Evolutionary conservation across 2,113 vertebrate species (phyloP), one percentile per base, ranked within the genome.

Genomic region (Varanus komodoensis): DNA sequence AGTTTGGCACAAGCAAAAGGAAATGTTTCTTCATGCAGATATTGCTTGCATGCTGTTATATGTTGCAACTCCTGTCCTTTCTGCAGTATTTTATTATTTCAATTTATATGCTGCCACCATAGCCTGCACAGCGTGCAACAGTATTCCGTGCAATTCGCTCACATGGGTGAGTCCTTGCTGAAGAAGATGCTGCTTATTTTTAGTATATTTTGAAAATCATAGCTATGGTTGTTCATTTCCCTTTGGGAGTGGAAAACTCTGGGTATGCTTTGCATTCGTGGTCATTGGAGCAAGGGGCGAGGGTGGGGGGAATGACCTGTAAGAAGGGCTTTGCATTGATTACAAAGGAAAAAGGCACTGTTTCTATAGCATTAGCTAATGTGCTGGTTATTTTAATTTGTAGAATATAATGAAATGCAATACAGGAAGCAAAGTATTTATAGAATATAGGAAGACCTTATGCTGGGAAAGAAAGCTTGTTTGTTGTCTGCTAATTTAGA

Each of bases 391-490:
- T 88, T 88, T 80, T 73, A 71, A 57, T 81, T 69, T 88, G 64
- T 54, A 23, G 44, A 74, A 64, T 89, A 67, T 52, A 87, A n/a
- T 73, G 84, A 89, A 89, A 91, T 91, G 11, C 1, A 12, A 0
- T 38, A 8, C 8, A 88, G 50, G 91, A 57, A 92, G 87, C 38
- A n/a, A 86, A 91, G 8, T 0, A 0, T 27, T 89, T 48, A 1
- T 0, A n/a, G 17, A 4, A 1, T 6, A 1, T 86, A 92, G 61
- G 86, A 77, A 87, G 68, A 52, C 11, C 3, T 73, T 71, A 80
- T 91, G 67, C 34, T 85, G 57, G 91, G 27, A 84, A 84, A 48
- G 92, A 86, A 84, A 92, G 1, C 27, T 87, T 94, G 1, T 84
- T 3, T 52, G 84, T 93, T 91, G 57, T 73, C 32, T 64, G 79